Conservation (phyloP, 2,888 invertebrate species). For the Prosopocoilus inquinatus region DNA sequence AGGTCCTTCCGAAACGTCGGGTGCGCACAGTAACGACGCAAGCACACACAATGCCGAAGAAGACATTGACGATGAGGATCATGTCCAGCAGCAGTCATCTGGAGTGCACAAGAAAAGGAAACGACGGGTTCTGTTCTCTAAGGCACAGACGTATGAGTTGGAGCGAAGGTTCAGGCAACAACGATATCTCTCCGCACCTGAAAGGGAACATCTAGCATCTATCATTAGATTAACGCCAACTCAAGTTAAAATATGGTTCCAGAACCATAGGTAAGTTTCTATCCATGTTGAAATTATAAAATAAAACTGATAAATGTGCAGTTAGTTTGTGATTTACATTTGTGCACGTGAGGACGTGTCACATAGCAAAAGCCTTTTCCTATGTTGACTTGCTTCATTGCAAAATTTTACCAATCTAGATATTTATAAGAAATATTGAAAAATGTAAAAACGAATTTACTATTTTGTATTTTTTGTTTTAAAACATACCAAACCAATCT, state of each 20-base stretch:
- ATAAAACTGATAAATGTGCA: background rate
- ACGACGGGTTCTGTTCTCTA: conserved; percentile 93
- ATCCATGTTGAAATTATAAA: background rate
- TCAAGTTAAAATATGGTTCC: conserved; percentile 99
- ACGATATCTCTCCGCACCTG: conserved; percentile 94
- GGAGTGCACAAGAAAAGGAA: conserved; percentile 83
- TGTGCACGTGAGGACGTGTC: too few relatives aligned
- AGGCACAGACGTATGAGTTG: conserved; percentile 94
- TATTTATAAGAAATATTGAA: too few relatives aligned
- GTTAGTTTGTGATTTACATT: too few relatives aligned
- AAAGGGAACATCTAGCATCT: conserved; percentile 93
- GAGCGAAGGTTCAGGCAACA: conserved; percentile 95
- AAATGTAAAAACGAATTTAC: too few relatives aligned
- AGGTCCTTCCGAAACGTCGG: conserved; percentile 42
- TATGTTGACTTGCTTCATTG: too few relatives aligned
- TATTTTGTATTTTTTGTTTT: too few relatives aligned
- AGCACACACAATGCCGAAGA: conserved; percentile 42
- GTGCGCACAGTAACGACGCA: conserved; percentile 33
- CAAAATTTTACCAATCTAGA: too few relatives aligned
- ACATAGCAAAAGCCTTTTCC: too few relatives aligned
- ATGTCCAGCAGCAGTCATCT: conserved; percentile 48
- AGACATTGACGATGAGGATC: conserved; percentile 59
- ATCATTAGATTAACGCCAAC: conserved; percentile 94
- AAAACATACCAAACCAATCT: too few relatives aligned
- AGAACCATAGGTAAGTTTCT: conserved; percentile 78